Base-by-base conservation (phyloP, 2,888 invertebrate species). In the Chloromyia formosa region DNA sequence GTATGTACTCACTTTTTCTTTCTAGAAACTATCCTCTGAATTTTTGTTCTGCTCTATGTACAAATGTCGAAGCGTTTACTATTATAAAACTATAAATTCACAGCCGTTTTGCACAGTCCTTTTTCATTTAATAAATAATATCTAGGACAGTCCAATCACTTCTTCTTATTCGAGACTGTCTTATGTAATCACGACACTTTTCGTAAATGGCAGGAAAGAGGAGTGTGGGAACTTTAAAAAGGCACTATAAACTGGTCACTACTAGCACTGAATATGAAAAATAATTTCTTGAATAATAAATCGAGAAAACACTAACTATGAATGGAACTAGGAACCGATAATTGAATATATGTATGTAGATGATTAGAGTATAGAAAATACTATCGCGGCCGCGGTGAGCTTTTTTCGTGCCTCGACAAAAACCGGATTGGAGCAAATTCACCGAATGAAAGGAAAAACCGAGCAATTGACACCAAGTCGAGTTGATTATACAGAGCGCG, bases 81-180 rank as follows among this genome's bases (percentile, higher is more conserved):
- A 14, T 27, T 23, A 71, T 20, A 71, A 71, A 71, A 71, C 71
- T 71, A 40, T 45, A 58, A 35, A 35, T 35, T 71, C 71, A 71
- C 71, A 71, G 71, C 71, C 71, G 58, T 49, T 56, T 35, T 71
- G 22, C 20, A 71, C 71, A 71, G 71, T 71, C 71, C 71, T 58
- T 71, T 69, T 14, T 54, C 22, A 16, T n/a, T n/a, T 14, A 10
- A 20, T 40, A 16, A 12, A 40, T 22, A 20, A 56, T 66, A 40
- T 54, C 54, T 54, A 58, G 18, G 23, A 42, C 71, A 56, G 56
- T 71, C 71, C 71, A 35, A 40, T 49, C 66, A 49, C 64, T 42
- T 20, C 20, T 42, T 12, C 35, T 3, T 49, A 16, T 62, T 14
- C 12, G 20, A 66, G 9, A 12, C 22, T 62, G 22, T 22, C 66